Percentiles rank a stretch among this genome's conserved stretches.
Conservation (phyloP, 37 sponge, comb jelly and placozoan species). For the Aphrocallistes beatrix region DNA sequence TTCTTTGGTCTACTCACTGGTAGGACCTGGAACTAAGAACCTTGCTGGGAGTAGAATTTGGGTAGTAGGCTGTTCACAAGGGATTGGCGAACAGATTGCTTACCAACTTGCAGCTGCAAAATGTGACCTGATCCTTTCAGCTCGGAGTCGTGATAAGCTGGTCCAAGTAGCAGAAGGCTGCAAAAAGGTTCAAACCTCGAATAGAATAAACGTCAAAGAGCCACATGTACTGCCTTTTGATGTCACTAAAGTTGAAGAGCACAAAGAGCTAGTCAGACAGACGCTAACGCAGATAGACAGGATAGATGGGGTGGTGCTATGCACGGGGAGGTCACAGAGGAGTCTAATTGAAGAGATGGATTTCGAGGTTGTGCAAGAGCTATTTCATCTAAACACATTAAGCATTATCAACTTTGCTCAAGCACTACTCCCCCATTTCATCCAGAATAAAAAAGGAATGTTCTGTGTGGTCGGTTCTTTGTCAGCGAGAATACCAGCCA, state of each 20-base stretch:
- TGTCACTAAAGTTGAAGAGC: background rate
- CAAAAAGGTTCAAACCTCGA: background rate
- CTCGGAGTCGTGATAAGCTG: background rate
- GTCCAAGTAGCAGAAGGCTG: background rate
- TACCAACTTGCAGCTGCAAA: slow-evolving; percentile 1
- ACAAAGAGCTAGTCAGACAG: background rate
- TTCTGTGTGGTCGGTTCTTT: background rate
- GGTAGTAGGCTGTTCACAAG: background rate
- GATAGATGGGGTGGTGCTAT: background rate
- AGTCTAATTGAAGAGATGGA: background rate
- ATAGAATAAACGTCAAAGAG: background rate
- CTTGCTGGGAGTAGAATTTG: background rate
- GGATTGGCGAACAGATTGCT: background rate
- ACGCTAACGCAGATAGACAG: background rate
- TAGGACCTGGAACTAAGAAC: background rate
- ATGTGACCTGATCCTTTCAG: background rate
- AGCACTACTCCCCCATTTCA: background rate
- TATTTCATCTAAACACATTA: background rate
- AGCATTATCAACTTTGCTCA: background rate
- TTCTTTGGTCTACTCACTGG: background rate
- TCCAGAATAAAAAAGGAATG: background rate
- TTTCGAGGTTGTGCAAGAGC: background rate
- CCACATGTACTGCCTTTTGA: background rate
- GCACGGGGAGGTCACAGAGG: background rate
- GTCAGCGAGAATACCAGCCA: background rate